phyloP scores from a whole-genome alignment of 2,888 invertebrate genomes.

The Sympetrum striolatum region DNA sequence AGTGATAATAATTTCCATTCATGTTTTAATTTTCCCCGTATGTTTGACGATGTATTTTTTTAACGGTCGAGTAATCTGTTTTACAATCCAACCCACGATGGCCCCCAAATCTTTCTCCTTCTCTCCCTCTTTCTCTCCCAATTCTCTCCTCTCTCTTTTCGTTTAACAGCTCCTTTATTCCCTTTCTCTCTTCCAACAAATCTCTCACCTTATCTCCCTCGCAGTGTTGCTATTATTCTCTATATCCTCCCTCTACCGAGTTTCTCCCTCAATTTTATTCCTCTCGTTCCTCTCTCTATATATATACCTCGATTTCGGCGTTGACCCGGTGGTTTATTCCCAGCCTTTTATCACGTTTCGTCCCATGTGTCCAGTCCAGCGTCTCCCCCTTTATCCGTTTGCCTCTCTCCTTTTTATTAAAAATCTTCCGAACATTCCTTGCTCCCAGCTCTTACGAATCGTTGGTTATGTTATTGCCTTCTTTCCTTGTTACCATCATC shows the following conservation, averaged over 20 bases:
- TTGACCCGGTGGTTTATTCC: background rate
- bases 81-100: background rate
- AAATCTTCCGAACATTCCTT: background rate
- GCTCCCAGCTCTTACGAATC: background rate
- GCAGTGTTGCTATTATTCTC: background rate
- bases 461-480: background rate
- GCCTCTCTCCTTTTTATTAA: background rate
- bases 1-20: too few species aligned
- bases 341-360: background rate
- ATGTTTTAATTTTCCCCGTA: too few species aligned
- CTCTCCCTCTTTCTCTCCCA: background rate
- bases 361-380: background rate
- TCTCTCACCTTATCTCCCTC: background rate
- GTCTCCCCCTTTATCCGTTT: background rate
- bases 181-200: background rate
- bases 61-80: too few species aligned
- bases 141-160: background rate
- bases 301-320: too few species aligned
- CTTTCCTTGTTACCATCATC: background rate
- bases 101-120: background rate
- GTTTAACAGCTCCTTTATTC: background rate
- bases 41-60: too few species aligned
- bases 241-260: background rate
- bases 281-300: background rate
- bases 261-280: background rate